Base-by-base conservation (phyloP, 2,888 invertebrate species). In the Nomada hirtipes region DNA sequence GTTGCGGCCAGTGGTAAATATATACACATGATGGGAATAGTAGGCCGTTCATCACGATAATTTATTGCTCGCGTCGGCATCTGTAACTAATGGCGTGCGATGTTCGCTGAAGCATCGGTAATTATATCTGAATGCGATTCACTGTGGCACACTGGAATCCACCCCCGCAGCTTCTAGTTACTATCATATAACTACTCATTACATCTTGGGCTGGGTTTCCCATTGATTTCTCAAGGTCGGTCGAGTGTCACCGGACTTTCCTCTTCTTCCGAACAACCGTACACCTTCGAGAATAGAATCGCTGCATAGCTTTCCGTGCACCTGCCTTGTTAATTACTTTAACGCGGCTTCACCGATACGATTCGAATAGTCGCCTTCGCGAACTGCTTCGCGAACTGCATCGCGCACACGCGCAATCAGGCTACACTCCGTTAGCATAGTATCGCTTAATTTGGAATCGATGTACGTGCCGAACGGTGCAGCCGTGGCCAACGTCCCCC, bases 81-180 rank as follows among this genome's bases (percentile, higher is more conserved):
- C 83, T 77, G 83, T 83, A 83, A 83, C 82, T 83, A 83, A 83
- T 82, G 83, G 72, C 67, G 83, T 65, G 70, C 77, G 67, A 73
- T 73, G 77, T 44, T 77, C 73, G 55, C 52, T 77, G 83, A 83
- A 73, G 77, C 77, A 68, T 73, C 73, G 72, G 83, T 83, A 83
- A 83, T 83, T 83, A 83, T 82, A 83, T 82, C 83, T 83, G 77
- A 82, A 83, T 65, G 82, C 83, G 64, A 82, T 74, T 77, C 76
- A 70, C 53, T 74, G 83, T 73, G 60, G 68, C 73, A 26, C 47
- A 15, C 15, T 15, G 10, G 11, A 13, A 15, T 36, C 36, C 13
- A 47, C 47, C 15, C 2, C 47, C 61, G 52, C n/a, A 67, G 67
- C 44, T 61, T 79, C 70, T 61, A 36, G 36, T 36, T 36, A 36